These are phyloP conservation scores for Orthonychiurus folsomi DNA, from an alignment of 2,888 invertebrate genomes.

Conservation along the genomic window DNA sequence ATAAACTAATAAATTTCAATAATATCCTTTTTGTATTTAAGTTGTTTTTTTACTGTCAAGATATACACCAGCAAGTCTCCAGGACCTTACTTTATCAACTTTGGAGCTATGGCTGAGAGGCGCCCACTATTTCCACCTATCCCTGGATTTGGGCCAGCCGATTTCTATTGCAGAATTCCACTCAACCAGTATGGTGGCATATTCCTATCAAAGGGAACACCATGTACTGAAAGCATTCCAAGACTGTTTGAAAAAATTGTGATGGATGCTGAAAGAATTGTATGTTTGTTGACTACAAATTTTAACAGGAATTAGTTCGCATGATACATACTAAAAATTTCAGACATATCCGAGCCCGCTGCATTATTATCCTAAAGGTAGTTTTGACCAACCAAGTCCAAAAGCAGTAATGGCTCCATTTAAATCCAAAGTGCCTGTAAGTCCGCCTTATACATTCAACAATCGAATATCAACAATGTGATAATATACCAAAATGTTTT, in stretches of 20 bases:
- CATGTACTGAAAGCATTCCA: slow-evolving; percentile 21
- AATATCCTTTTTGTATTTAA: too few relatives aligned
- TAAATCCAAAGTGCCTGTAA: slow-evolving; percentile 27
- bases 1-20: too few relatives aligned
- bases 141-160: slow-evolving; percentile 30
- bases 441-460: too few relatives aligned
- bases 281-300: too few relatives aligned
- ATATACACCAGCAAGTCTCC: slow-evolving; percentile 26
- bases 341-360: slow-evolving; percentile 14
- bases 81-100: slow-evolving; percentile 21
- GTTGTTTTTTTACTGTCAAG: too few relatives aligned
- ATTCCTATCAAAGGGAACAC: slow-evolving; percentile 23
- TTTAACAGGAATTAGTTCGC: too few relatives aligned
- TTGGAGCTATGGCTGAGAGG: slow-evolving; percentile 18
- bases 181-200: slow-evolving; percentile 22
- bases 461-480: too few relatives aligned
- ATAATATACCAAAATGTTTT: too few relatives aligned
- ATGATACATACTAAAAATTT: too few relatives aligned
- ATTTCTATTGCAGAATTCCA: slow-evolving; percentile 19
- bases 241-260: slow-evolving; percentile 30
- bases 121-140: slow-evolving; percentile 19
- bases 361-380: slow-evolving; percentile 16
- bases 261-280: slow-evolving; percentile 12
- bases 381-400: slow-evolving; percentile 21
- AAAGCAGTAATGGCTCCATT: slow-evolving; percentile 35